phyloP scores from a whole-genome alignment of 2,888 invertebrate genomes.

The Archips crataeganus region DNA sequence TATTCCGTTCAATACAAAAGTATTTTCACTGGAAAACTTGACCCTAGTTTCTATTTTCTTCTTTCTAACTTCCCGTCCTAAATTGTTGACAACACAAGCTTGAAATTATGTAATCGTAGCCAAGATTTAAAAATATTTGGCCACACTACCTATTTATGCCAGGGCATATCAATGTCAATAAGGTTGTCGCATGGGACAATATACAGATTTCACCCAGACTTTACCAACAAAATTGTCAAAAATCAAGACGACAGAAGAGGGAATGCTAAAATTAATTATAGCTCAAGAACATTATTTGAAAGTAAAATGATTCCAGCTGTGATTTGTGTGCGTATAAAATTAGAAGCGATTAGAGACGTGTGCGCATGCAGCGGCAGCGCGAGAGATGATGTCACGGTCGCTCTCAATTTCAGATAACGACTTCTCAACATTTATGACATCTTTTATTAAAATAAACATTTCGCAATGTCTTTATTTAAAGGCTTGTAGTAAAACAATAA shows the following conservation, averaged over 20 bases:
- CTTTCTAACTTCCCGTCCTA: slow-evolving; percentile 12
- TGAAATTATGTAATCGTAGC: slow-evolving; percentile 14
- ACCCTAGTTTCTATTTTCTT: background rate
- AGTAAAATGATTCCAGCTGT: slow-evolving; percentile 1
- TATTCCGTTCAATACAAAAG: too few relatives aligned
- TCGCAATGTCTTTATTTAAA: background rate
- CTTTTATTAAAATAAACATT: background rate
- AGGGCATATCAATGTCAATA: background rate
- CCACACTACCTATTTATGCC: slow-evolving; percentile 3
- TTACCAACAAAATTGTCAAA: background rate
- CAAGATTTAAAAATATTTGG: slow-evolving; percentile 26
- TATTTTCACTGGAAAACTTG: too few relatives aligned
- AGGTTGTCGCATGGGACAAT: background rate
- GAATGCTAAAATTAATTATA: background rate
- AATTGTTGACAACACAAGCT: slow-evolving; percentile 25
- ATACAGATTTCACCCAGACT: background rate
- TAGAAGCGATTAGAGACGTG: slow-evolving; percentile 8
- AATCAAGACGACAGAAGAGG: background rate
- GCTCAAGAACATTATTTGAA: background rate
- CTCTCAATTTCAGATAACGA: slow-evolving; percentile 25
- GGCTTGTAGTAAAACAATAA: too few relatives aligned
- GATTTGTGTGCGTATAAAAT: slow-evolving; percentile 24
- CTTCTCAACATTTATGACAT: slow-evolving; percentile 11
- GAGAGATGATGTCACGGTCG: slow-evolving; percentile 32
- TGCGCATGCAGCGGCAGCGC: slow-evolving; percentile 1